Evolutionary conservation across 2,113 vertebrate genomes (phyloP).

Genomic region (Pyrgilauda ruficollis): DNA sequence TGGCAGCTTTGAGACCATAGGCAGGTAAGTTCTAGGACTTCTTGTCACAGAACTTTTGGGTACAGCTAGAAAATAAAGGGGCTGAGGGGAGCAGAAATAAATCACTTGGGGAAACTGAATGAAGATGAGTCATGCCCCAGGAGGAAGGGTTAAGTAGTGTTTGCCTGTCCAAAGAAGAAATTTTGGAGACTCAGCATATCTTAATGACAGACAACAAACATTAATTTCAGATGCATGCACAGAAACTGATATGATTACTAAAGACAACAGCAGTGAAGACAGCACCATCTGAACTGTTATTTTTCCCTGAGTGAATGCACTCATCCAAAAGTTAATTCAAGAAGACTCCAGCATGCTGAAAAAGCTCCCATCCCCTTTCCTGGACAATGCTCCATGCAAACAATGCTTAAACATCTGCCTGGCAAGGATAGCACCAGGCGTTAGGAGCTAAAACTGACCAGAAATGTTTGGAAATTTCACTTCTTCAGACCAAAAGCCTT

Average conservation of each 20-base stretch:
- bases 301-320: not conserved
- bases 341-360: not conserved
- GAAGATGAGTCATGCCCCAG: not conserved
- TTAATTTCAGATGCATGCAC: not conserved
- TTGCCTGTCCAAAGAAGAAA: not conserved
- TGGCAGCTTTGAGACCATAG: not conserved
- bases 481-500: not conserved
- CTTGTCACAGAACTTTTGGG: not conserved
- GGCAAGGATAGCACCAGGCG: not conserved
- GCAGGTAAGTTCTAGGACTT: not conserved
- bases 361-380: not conserved
- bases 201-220: not conserved
- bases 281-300: not conserved
- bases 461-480: not conserved
- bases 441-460: not conserved
- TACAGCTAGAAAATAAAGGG: not conserved
- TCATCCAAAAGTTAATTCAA: not conserved
- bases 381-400: not conserved
- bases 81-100: not conserved
- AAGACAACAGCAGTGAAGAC: not conserved
- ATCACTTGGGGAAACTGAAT: not conserved
- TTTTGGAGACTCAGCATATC: not conserved
- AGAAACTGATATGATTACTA: not conserved
- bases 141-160: not conserved
- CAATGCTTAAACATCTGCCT: not conserved